Conservation (phyloP, 2,113 vertebrate species). For the Zingel zingel region DNA sequence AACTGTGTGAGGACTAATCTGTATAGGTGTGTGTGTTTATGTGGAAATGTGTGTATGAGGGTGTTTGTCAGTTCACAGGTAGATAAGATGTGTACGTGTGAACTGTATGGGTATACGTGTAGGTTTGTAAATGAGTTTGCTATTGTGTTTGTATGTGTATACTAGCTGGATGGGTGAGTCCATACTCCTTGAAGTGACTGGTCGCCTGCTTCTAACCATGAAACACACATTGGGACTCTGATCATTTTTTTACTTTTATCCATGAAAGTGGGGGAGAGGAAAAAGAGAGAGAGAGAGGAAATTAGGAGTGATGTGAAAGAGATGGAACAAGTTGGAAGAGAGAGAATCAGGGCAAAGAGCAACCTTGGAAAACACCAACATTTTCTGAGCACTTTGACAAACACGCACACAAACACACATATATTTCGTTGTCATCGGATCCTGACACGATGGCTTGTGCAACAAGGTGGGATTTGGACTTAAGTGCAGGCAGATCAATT, state of each 20-base stretch:
- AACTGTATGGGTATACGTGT: background rate
- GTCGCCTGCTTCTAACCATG: constrained; percentile 4
- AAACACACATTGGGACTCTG: constrained; percentile 44
- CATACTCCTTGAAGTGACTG: constrained; percentile 19
- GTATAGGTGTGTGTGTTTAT: background rate
- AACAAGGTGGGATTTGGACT: constrained; percentile 79
- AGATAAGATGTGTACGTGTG: background rate
- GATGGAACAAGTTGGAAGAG: background rate
- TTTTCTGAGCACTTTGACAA: background rate
- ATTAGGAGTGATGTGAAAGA: constrained; percentile 9
- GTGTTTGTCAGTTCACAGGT: background rate
- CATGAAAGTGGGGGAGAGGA: background rate
- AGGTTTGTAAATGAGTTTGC: background rate
- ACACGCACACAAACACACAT: constrained; percentile 20
- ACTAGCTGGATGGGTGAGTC: constrained; percentile 16
- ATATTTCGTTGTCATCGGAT: constrained; percentile 70
- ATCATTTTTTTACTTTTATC: constrained; percentile 57
- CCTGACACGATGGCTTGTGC: constrained; percentile 73
- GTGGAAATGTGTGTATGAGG: background rate
- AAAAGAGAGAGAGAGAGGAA: background rate
- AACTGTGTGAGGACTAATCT: background rate
- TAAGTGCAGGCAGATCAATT: constrained; percentile 84
- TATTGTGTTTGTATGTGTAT: background rate
- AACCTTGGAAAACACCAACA: constrained; percentile 34
- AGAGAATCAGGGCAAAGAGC: constrained; percentile 26